Base-by-base conservation (phyloP, 1,140 invertebrate species). In the Drosophila prosaltans region DNA sequence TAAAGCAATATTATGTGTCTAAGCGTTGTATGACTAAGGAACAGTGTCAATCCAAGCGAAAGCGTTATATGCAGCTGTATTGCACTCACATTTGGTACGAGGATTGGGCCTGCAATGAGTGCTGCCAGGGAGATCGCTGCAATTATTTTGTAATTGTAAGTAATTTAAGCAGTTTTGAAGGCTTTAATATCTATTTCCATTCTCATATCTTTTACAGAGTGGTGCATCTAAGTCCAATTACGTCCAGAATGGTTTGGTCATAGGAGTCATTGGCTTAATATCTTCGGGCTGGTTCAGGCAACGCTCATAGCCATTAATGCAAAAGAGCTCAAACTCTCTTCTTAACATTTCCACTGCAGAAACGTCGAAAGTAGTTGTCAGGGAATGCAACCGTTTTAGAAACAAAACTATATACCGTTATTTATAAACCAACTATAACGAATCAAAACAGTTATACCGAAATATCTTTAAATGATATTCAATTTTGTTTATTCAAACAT, bases 31-130 rank as follows among this genome's bases (percentile, higher is more conserved):
- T 97, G 11, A 96, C 95, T 9, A 95, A 96, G 91, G 94, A 95
- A 5, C 94, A 95, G 65, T 99, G 98, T 92, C 95, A 96, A 64
- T 93, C 93, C 68, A 94, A 94, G 65, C 94, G 96, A 76, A 93
- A 93, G 61, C 93, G 93, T 24, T 95, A 95, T 74, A 97, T 97
- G 94, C 81, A 85, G 51, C 93, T 94, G 10, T 94, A 95, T 72
- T 99, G 98, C 91, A 97, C 97, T 21, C 95, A 98, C 89, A 97
- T 99, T 88, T 99, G 98, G 97, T 99, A 99, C 88, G 95, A 98
- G 90, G 98, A 99, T 93, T 99, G 98, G 98, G 95, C 96, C 72
- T 99, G 98, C 94, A 96, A 97, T 0, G 98, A 99, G 92, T 99
- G 98, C 93, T 99, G 98, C 92, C 95, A 96, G 88, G 98, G 98